phyloP scores from a whole-genome alignment of 2,888 invertebrate genomes.

The Aspidiotus rigidus region DNA sequence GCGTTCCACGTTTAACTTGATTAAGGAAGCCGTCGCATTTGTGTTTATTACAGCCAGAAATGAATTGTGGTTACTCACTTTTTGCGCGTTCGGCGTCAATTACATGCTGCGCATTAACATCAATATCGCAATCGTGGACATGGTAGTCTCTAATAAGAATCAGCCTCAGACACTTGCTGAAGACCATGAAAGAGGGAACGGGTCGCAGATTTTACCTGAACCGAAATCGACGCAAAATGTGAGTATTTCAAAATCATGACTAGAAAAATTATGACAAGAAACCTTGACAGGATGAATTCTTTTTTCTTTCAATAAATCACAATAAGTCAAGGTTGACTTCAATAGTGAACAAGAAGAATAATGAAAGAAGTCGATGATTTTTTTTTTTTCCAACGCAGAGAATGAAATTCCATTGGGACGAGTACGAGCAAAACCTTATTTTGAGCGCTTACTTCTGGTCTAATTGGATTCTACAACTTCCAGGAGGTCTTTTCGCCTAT shows the following conservation, averaged over 20 bases:
- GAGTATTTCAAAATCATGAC: too few relatives aligned
- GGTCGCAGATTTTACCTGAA: too few relatives aligned
- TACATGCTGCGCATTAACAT: conserved; percentile 60
- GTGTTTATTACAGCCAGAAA: conserved; percentile 41
- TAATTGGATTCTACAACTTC: conserved; percentile 61
- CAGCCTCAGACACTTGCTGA: neutral
- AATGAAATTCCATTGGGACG: conserved; percentile 48
- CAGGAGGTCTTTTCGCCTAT: conserved; percentile 59
- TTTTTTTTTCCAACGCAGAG: neutral
- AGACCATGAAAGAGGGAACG: neutral
- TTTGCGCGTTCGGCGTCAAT: conserved; percentile 58
- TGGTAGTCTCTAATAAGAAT: conserved; percentile 44
- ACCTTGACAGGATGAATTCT: neutral
- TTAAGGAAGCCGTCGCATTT: too few relatives aligned
- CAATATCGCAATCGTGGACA: conserved; percentile 59
- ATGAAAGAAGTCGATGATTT: neutral
- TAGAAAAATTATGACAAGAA: too few relatives aligned
- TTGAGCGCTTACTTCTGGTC: conserved; percentile 64
- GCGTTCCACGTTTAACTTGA: too few relatives aligned
- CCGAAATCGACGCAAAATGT: too few relatives aligned
- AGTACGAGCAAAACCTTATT: conserved; percentile 54
- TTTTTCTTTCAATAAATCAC: neutral
- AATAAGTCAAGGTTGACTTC: neutral
- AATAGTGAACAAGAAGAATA: neutral
- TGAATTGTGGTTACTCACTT: conserved; percentile 56